Percentiles rank a stretch among this genome's conserved stretches.
phyloP scores from a whole-genome alignment of 1,140 invertebrate genomes.

The Potamilus streckersoni region DNA sequence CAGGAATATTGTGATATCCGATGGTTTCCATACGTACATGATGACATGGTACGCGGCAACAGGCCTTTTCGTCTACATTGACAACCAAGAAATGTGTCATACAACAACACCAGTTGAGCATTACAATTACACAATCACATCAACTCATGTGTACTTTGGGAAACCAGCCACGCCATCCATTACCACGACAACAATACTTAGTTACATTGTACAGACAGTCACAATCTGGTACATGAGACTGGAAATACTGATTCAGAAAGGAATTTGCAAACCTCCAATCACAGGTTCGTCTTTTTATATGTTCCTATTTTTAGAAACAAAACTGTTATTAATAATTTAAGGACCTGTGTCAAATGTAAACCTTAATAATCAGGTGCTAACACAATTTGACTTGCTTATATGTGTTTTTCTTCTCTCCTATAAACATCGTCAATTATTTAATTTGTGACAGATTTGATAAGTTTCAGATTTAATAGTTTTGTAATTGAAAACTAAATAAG shows the following conservation, averaged over 20 bases:
- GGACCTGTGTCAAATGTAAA: too few relatives aligned
- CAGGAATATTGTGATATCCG: conserved; percentile 2
- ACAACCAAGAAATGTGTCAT: conserved; percentile 12
- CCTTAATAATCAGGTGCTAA: too few relatives aligned
- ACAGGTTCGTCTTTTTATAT: too few relatives aligned
- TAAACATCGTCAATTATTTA: too few relatives aligned
- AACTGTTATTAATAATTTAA: too few relatives aligned
- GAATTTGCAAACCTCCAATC: conserved; percentile 22
- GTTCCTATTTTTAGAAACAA: too few relatives aligned
- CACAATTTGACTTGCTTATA: too few relatives aligned
- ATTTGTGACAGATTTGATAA: too few relatives aligned
- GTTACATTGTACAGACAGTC: conserved; percentile 1
- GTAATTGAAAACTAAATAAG: too few relatives aligned
- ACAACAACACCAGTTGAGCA: conserved; percentile 14
- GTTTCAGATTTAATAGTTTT: too few relatives aligned
- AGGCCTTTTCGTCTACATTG: conserved; percentile 20
- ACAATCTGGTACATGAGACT: conserved; percentile 24
- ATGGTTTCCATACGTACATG: conserved; percentile 19
- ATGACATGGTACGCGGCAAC: conserved; percentile 13
- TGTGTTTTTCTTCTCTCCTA: too few relatives aligned
- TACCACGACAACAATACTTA: conserved; percentile 7
- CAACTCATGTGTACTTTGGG: conserved; percentile 16
- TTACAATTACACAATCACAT: neutral
- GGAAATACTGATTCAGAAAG: conserved; percentile 18
- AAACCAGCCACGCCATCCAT: conserved; percentile 14